Conservation (phyloP, 2,113 vertebrate genomes). For the Gymnobelideus leadbeateri region DNA sequence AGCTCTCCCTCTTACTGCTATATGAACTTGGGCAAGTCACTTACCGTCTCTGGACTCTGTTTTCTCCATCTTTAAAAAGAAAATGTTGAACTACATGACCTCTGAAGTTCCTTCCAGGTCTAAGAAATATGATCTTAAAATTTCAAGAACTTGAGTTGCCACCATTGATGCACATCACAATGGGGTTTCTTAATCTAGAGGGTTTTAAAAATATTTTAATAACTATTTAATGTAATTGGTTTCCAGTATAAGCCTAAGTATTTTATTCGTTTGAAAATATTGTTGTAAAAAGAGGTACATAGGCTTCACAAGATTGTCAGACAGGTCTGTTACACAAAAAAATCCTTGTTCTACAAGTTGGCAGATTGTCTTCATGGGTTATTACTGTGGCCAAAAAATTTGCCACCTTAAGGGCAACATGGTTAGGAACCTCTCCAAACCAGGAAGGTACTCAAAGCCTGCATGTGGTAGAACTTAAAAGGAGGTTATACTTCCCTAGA, state of each 20-base stretch:
- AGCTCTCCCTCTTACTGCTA: neutral
- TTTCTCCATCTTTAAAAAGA: neutral
- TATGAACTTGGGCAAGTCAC: neutral
- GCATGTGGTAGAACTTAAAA: neutral
- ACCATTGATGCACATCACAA: neutral
- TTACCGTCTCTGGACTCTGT: neutral
- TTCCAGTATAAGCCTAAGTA: neutral
- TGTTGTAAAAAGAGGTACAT: neutral
- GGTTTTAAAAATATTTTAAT: neutral
- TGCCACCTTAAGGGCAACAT: neutral
- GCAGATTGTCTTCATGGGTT: neutral
- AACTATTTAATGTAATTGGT: neutral
- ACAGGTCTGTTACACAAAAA: neutral
- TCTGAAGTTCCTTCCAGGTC: neutral
- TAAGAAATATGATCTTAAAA: neutral
- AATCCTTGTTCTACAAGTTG: neutral
- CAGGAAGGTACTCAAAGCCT: neutral
- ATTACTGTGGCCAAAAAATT: neutral
- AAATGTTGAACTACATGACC: neutral
- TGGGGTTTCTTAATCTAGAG: neutral
- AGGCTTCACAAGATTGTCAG: neutral
- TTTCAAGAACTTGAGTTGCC: neutral
- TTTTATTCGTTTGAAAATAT: neutral
- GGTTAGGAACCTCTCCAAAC: neutral
- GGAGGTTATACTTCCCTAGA: neutral